These are phyloP conservation scores for Tragulus kanchil DNA, from an alignment of 2,113 vertebrate species.

Conservation along the genomic window DNA sequence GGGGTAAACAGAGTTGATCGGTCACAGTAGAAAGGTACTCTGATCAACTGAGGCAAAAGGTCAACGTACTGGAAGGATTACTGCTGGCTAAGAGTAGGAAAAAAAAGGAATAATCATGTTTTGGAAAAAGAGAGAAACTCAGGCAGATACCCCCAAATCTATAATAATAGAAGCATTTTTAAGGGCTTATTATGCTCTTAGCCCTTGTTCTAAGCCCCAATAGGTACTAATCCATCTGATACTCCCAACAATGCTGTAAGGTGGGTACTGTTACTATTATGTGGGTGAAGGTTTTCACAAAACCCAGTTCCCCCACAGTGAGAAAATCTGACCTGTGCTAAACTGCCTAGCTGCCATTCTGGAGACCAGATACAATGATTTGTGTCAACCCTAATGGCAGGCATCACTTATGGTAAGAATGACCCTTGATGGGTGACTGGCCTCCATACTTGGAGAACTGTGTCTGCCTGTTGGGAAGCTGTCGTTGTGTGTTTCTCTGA, in stretches of 20 bases:
- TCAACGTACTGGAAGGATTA: conserved; percentile 30
- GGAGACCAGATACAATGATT: neutral
- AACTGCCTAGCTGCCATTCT: conserved; percentile 1
- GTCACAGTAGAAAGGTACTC: neutral
- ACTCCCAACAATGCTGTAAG: neutral
- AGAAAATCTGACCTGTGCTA: neutral
- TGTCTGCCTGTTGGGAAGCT: neutral
- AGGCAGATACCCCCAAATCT: neutral
- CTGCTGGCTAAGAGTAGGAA: conserved; percentile 10
- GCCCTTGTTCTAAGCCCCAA: neutral
- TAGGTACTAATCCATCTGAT: neutral
- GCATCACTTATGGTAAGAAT: neutral
- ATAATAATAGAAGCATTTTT: neutral
- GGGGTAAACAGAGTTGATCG: neutral
- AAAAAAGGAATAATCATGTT: neutral
- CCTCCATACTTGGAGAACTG: neutral
- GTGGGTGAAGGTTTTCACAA: neutral
- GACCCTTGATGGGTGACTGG: neutral
- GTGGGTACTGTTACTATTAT: neutral
- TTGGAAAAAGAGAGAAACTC: neutral
- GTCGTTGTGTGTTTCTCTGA: neutral
- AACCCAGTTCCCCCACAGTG: neutral
- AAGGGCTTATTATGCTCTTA: neutral
- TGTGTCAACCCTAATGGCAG: neutral
- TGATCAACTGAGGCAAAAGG: neutral